Base-by-base conservation (phyloP, 1,140 invertebrate species). In the Drosophila elegans region DNA sequence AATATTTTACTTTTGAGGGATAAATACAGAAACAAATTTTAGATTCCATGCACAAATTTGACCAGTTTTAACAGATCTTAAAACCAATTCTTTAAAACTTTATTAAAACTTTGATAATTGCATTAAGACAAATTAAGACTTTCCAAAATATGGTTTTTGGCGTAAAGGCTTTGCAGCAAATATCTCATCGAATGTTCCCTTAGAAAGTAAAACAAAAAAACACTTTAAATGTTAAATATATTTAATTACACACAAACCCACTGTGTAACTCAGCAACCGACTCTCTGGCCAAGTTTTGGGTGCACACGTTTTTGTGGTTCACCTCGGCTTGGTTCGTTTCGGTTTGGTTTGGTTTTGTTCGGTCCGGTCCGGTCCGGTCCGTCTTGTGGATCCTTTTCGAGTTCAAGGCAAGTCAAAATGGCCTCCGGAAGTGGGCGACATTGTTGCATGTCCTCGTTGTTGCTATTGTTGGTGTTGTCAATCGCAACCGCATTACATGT, bases 401-500 rank as follows among this genome's bases (percentile, higher is more conserved):
- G 3, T 16, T 32, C 29, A 10, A 13, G 48, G 16, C 63, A 73
- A 67, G 62, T 69, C 72, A 76, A 88, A 88, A 88, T 83, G 83
- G 83, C 83, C 62, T 73, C 83, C 83, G 83, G 83, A 86, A 69
- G 71, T 69, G 71, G 72, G 67, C 67, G 75, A 88, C 84, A 86
- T 79, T 86, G 83, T 86, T 88, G 83, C 83, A 66, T 76, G 55
- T 82, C 61, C 34, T 59, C 27, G 55, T 52, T 46, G 53, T 63
- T 61, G 80, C 29, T 44, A 57, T 36, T 74, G 61, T 79, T 86
- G 83, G 71, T 83, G 83, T 80, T 88, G 83, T 83, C 84, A 83
- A 89, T 83, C 80, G 84, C 81, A 80, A 89, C 84, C 83, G 83
- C 79, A 88, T 88, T 88, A 88, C 83, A 88, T 88, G 84, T 88